A percentile compares a stretch with the other conserved stretches of the same genome.
Conservation (phyloP, 2,797 vertebrate genomes). For the Coluber constrictor region DNA sequence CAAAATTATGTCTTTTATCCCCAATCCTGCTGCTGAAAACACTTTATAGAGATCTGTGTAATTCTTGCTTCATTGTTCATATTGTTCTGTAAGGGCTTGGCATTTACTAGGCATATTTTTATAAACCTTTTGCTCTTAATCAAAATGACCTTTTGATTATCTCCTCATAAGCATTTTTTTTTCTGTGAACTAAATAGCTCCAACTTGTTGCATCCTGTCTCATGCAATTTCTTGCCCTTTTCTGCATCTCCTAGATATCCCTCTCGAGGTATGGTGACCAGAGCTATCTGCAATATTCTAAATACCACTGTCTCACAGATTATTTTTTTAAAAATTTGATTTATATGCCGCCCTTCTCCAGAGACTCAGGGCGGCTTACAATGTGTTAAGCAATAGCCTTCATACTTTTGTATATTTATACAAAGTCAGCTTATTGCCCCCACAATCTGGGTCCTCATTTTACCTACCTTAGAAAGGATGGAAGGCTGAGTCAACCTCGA, state of each 20-base stretch:
- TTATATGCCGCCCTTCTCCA: too few species aligned
- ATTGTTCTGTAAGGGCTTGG: not conserved
- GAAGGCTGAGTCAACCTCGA: too few species aligned
- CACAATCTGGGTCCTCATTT: too few species aligned
- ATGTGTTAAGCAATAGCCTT: too few species aligned
- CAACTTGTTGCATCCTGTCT: not conserved
- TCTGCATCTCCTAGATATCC: not conserved
- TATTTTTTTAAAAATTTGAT: too few species aligned
- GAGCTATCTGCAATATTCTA: not conserved
- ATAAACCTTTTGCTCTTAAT: not conserved
- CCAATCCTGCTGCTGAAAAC: not conserved
- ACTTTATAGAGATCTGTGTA: not conserved
- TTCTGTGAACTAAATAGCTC: not conserved
- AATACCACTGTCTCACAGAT: not conserved
- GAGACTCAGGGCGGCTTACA: too few species aligned
- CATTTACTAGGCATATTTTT: not conserved
- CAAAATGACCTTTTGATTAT: not conserved
- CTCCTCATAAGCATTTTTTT: not conserved
- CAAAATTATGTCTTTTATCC: not conserved
- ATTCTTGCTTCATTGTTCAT: not conserved
- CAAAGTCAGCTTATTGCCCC: too few species aligned
- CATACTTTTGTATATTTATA: too few species aligned
- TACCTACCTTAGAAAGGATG: too few species aligned
- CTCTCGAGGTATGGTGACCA: not conserved
- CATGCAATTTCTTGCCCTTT: not conserved